phyloP scores from a whole-genome alignment of 2,113 vertebrate genomes.

The Empidonax traillii region DNA sequence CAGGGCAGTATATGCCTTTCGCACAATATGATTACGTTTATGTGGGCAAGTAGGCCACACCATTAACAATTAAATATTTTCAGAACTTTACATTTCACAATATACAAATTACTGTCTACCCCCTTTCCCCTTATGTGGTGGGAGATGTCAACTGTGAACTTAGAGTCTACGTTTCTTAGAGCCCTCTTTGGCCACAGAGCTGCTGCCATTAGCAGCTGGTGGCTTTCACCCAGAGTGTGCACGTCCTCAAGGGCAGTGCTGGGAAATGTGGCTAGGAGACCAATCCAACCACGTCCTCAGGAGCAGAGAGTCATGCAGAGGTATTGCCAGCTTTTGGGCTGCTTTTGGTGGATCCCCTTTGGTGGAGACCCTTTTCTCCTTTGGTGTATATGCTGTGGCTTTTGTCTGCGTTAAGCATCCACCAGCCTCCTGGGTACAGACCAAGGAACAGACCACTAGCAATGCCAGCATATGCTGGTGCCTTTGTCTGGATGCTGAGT shows the following conservation, averaged over 20 bases:
- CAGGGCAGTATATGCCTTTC: not conserved
- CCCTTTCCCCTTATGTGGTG: not conserved
- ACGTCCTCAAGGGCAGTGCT: not conserved
- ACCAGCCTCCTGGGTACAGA: not conserved
- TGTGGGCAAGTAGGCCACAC: not conserved
- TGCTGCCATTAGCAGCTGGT: not conserved
- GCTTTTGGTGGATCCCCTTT: not conserved
- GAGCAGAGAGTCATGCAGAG: not conserved
- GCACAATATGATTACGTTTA: not conserved
- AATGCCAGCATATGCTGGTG: not conserved
- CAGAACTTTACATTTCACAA: not conserved
- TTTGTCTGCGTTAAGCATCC: not conserved
- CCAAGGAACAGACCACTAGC: not conserved
- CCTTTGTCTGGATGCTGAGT: not conserved
- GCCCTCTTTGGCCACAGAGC: not conserved
- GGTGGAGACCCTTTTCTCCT: not conserved
- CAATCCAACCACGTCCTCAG: accelerated
- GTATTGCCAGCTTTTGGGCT: not conserved
- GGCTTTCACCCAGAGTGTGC: not conserved
- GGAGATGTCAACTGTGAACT: not conserved
- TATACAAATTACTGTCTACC: not conserved
- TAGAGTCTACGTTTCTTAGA: not conserved
- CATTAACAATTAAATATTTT: not conserved
- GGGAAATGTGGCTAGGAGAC: not conserved
- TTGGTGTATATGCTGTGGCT: accelerated